Base-by-base conservation (phyloP, 2,888 invertebrate genomes). In the Nipponacmea schrenckii region DNA sequence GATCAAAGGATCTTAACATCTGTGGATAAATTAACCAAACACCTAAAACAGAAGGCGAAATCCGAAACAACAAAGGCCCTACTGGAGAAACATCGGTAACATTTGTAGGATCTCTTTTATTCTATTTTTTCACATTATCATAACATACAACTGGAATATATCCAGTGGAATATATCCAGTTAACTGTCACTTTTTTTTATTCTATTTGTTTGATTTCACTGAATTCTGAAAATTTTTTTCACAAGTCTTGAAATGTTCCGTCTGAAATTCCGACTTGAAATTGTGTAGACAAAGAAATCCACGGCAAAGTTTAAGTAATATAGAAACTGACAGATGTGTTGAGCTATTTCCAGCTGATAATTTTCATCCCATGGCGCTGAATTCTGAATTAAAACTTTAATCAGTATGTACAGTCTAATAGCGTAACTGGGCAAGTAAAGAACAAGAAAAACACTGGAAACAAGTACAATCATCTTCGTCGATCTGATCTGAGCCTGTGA, bases 341-440 rank as follows among this genome's bases (percentile, higher is more conserved):
- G 84, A 14, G 80, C 77, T 0, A 72, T 70, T 26, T 76, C 71
- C 26, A 76, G 71, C 31, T 74, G 69, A 39, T 74, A 67, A 10
- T 72, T 67, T 26, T 79, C 67, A 46, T 64, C 67, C 62, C 69
- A 67, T 27, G 63, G 31, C 10, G 45, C 45, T 1, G 63, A 65
- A 4, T 70, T 63, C 8, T 71, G 71, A 27, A 74, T 62, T n/a
- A 78, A 64, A 24, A 78, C 72, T 64, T 74, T 68, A 7, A 85
- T 73, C 48, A 82, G 71, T 12, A 83, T 74, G 70, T 81, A 83
- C 64, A 84, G 69, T 8, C 84, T 73, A 45, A 83, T 79, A 12
- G 81, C 83, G 74, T 87, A 83, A 68, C 84, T 85, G 14, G 86
- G 86, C 24, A 86, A 72, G 64, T 83, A 82, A 8, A 85, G 80